Percentiles rank a stretch among this genome's conserved stretches.
phyloP scores from a whole-genome alignment of 2,113 vertebrate genomes.

The Dasyurus viverrinus region DNA sequence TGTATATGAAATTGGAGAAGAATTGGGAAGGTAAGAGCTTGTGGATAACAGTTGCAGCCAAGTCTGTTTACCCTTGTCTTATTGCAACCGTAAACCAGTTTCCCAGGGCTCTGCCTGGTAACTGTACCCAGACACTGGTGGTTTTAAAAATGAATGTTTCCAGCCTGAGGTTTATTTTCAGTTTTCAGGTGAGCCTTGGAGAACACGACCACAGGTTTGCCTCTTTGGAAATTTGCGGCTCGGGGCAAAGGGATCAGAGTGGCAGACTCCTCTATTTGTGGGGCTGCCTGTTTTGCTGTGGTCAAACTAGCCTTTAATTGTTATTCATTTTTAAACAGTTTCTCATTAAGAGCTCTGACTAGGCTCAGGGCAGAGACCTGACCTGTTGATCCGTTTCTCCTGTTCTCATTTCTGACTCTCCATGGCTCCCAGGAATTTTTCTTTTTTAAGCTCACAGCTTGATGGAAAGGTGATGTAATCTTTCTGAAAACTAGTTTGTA shows the following conservation, averaged over 20 bases:
- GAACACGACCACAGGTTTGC: background rate
- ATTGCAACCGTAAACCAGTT: background rate
- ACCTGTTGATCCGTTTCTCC: conserved; percentile 22
- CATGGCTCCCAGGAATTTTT: conserved; percentile 38
- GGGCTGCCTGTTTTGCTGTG: background rate
- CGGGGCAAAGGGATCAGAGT: background rate
- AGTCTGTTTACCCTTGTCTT: background rate
- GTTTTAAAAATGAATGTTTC: conserved; percentile 30
- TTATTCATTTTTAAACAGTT: background rate
- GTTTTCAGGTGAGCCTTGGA: background rate
- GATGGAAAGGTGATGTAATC: conserved; percentile 50
- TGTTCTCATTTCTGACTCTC: conserved; percentile 36
- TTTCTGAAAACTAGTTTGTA: conserved; percentile 44
- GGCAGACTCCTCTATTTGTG: conserved; percentile 8
- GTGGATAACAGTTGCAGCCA: accelerated
- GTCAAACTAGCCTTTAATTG: background rate
- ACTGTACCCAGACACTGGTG: background rate
- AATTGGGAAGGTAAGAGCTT: conserved; percentile 92
- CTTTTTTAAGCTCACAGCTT: conserved; percentile 41
- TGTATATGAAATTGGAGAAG: conserved; percentile 92
- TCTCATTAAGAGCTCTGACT: conserved; percentile 7
- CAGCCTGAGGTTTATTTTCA: conserved; percentile 16
- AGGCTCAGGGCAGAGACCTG: conserved; percentile 15
- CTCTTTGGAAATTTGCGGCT: conserved; percentile 21
- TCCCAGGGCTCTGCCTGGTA: background rate